Percentiles rank a stretch among this genome's conserved stretches.
Conservation (phyloP, 2,797 vertebrate species). For the Anguilla pacifica region DNA sequence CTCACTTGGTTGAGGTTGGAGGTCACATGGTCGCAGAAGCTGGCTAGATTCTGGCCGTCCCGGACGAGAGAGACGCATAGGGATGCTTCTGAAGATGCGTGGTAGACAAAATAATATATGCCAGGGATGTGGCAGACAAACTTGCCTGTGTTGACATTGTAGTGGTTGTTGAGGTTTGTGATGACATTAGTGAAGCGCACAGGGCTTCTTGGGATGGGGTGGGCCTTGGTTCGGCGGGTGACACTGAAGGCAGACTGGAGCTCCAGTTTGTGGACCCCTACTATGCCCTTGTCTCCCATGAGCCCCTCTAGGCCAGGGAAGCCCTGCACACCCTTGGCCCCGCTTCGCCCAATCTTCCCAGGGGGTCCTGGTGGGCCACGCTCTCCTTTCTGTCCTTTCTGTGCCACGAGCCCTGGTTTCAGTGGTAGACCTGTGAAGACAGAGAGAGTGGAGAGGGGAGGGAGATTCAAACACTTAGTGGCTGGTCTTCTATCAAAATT, state of each 20-base stretch:
- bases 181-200: constrained; percentile 67
- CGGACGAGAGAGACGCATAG: constrained; percentile 67
- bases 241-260: constrained; percentile 77
- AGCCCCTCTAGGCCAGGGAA: neutral
- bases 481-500: neutral
- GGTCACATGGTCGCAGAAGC: constrained; percentile 77
- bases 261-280: constrained; percentile 61
- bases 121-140: constrained; percentile 75
- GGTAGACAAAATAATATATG: constrained; percentile 78
- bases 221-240: constrained; percentile 48
- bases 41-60: constrained; percentile 40
- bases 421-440: constrained; percentile 64
- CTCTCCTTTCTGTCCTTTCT: constrained; percentile 70
- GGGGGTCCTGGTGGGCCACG: constrained; percentile 54
- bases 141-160: constrained; percentile 61
- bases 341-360: constrained; percentile 73
- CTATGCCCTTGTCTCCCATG: constrained; percentile 53
- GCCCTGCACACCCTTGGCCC: constrained; percentile 58
- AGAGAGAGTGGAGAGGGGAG: neutral
- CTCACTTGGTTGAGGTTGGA: constrained; percentile 66
- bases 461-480: neutral
- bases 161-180: constrained; percentile 70
- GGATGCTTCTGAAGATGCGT: constrained; percentile 61
- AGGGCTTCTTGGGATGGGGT: constrained; percentile 45
- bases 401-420: constrained; percentile 18